phyloP scores from a whole-genome alignment of 1,140 invertebrate genomes.

The Pseudomyrmex pallidus region DNA sequence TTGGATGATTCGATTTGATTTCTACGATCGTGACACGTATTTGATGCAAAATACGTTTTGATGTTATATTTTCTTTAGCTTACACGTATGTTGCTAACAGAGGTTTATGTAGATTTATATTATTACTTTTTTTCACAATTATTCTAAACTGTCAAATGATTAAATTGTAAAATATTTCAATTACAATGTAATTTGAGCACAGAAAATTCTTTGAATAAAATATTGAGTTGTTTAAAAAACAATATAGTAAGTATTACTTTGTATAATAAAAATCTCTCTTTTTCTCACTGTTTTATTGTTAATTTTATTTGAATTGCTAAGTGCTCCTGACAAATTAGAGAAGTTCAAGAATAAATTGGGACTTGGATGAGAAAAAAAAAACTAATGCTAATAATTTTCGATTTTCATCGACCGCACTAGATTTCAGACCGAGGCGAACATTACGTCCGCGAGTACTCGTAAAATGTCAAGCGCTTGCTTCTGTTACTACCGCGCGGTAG shows the following conservation, averaged over 20 bases:
- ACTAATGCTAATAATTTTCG: constrained; percentile 61
- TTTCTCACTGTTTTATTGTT: no score
- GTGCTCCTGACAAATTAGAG: background rate
- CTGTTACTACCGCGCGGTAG: constrained; percentile 49
- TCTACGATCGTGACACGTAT: background rate
- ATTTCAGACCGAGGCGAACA: constrained; percentile 24
- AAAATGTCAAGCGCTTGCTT: constrained; percentile 57
- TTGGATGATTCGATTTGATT: background rate
- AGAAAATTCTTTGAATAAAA: no score
- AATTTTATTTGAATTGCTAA: background rate
- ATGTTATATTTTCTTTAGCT: no score
- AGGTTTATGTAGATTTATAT: no score
- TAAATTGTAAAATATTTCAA: no score
- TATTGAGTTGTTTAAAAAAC: no score
- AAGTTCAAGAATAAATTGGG: background rate
- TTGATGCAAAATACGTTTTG: background rate
- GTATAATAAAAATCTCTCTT: no score
- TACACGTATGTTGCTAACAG: no score
- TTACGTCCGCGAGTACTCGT: constrained; percentile 44
- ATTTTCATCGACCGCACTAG: constrained; percentile 21
- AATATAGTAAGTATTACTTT: no score
- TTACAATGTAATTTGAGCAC: no score
- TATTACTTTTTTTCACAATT: no score
- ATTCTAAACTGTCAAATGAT: no score
- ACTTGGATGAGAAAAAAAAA: constrained; percentile 45